These are phyloP conservation scores for Orius laevigatus DNA, from an alignment of 1,140 invertebrate species.

Conservation along the genomic window DNA sequence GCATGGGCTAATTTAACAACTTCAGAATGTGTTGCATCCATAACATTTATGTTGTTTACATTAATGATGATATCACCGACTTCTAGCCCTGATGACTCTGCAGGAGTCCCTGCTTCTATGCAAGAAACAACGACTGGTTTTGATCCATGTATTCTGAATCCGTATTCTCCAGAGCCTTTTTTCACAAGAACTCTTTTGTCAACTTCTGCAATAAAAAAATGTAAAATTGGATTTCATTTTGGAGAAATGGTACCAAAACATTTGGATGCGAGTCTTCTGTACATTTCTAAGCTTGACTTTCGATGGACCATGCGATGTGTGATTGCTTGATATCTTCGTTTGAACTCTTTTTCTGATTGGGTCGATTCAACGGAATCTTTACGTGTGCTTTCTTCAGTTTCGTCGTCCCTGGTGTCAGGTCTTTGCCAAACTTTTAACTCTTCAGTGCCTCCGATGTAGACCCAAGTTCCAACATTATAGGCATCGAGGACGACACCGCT, in stretches of 20 bases:
- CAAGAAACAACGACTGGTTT: slow-evolving; percentile 89
- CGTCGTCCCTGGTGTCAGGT: slow-evolving; percentile 27
- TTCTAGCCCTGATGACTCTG: slow-evolving; percentile 75
- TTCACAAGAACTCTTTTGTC: slow-evolving; percentile 70
- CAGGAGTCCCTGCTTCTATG: slow-evolving; percentile 80
- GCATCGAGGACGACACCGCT: slow-evolving; percentile 50
- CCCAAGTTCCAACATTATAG: slow-evolving; percentile 52
- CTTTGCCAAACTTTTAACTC: slow-evolving; percentile 50
- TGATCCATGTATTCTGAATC: slow-evolving; percentile 87
- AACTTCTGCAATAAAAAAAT: slow-evolving; percentile 43
- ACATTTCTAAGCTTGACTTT: slow-evolving; percentile 82
- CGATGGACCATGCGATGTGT: slow-evolving; percentile 80
- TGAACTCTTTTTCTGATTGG: slow-evolving; percentile 70
- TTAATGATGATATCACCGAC: slow-evolving; percentile 87
- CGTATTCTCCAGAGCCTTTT: slow-evolving; percentile 76
- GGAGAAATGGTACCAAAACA: slow-evolving; percentile 49
- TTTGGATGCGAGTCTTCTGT: slow-evolving; percentile 63
- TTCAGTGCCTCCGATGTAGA: slow-evolving; percentile 56
- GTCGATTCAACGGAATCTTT: slow-evolving; percentile 53
- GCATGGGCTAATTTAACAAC: slow-evolving; percentile 86
- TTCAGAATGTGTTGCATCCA: slow-evolving; percentile 84
- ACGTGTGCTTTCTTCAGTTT: slow-evolving; percentile 29
- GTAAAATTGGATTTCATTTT: too few relatives aligned
- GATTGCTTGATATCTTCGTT: slow-evolving; percentile 67
- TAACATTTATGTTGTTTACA: slow-evolving; percentile 76